Evolutionary conservation across 1,140 invertebrate species (phyloP), one percentile per base, ranked within the genome.

Genomic region (Mizuhopecten yessoensis): DNA sequence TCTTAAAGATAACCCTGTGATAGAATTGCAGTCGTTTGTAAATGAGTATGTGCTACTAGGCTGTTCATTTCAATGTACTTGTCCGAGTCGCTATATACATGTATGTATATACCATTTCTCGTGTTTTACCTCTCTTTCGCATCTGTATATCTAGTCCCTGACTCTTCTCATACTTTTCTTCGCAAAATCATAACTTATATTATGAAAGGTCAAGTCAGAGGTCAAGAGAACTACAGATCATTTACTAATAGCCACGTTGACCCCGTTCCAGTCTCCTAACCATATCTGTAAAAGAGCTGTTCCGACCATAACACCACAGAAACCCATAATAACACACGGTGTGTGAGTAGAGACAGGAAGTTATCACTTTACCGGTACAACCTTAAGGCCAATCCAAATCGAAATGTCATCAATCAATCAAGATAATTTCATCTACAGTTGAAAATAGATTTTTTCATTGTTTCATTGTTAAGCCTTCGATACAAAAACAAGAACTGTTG

Each of bases 341-440:
- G 1, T 1, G 9, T 45, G 17, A 17, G 1, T 75, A 29, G 9
- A 75, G 57, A 75, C 57, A 29, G 57, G 57, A 75, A 75, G 57
- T 75, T 75, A 75, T 75, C 17, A 75, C n/a, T 75, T 75, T 75
- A 75, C 57, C 57, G 57, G 57, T 29, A 75, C 57, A n/a, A 75
- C 57, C 57, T 45, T 75, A 75, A 75, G 57, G 57, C 57, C 9
- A 29, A 75, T 29, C 23, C 57, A 75, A 1, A 17, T 0, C 57
- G 23, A 75, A 75, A 75, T 75, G 57, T 75, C 57, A 29, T 75
- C 5, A n/a, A n/a, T n/a, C n/a, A n/a, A 75, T 75, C 57, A 75
- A 75, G 57, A 75, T 75, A 75, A 75, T 29, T 29, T 75, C 57
- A 75, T 75, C 57, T 75, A 29, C 57, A 29, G 57, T 29, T n/a